Percentiles rank a stretch among this genome's conserved stretches.
Evolutionary conservation across 92 coral and sea anemone genomes (phyloP).

Genomic region (Epizoanthus illoricatus): DNA sequence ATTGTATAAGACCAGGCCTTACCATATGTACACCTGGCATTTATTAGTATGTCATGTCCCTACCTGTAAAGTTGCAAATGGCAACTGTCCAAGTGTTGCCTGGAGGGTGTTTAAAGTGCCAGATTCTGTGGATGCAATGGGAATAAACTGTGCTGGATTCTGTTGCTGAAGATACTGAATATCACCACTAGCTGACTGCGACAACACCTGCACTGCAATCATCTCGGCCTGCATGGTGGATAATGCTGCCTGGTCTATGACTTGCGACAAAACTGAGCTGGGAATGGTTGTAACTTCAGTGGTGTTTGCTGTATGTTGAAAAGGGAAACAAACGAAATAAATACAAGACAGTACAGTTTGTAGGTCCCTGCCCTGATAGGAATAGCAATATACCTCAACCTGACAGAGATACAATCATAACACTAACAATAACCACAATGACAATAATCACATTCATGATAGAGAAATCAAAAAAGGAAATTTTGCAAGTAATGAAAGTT

Average conservation of each 20-base stretch:
- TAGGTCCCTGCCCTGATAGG: too few species aligned
- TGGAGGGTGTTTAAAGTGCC: conserved; percentile 74
- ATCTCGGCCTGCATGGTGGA: conserved; percentile 99
- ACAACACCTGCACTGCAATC: conserved; percentile 99
- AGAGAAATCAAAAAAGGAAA: too few species aligned
- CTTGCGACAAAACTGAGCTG: conserved; percentile 83
- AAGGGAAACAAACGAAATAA: background rate
- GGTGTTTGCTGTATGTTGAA: conserved; percentile 41
- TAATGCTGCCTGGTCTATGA: conserved; percentile 91
- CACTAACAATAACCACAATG: too few species aligned
- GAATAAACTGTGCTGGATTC: conserved; percentile 82
- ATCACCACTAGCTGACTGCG: conserved; percentile 97
- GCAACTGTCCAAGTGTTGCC: conserved; percentile 92
- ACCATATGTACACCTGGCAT: background rate
- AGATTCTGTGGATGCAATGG: conserved; percentile 80
- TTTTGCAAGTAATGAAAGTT: too few species aligned
- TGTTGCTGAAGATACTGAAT: conserved; percentile 96
- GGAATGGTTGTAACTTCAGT: conserved; percentile 78
- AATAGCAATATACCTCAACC: too few species aligned
- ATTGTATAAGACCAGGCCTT: too few species aligned
- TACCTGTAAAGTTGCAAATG: conserved; percentile 82
- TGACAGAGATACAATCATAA: too few species aligned
- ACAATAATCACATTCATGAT: too few species aligned
- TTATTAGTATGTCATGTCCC: background rate
- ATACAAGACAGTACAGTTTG: too few species aligned